Base-by-base conservation (phyloP, 2,113 vertebrate species). In the Heterocephalus glaber region DNA sequence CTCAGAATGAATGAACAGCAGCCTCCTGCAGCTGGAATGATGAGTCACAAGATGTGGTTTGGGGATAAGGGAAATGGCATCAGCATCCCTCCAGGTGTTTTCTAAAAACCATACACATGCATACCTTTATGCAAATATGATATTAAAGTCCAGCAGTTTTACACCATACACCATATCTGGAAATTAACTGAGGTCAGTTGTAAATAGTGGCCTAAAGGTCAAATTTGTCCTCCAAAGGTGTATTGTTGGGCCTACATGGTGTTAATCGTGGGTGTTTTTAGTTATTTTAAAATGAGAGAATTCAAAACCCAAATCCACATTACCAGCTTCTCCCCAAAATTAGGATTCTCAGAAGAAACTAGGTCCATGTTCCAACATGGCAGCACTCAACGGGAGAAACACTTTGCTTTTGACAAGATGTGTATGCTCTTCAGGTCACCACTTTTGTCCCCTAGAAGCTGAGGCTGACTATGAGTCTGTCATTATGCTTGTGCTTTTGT, bases 31-130 rank as follows among this genome's bases (percentile, higher is more conserved):
- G 12, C 20, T 61, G 10, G 4, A 38, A 49, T 41, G 38, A 79
- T 76, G 44, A 81, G 66, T 84, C 38, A 84, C 68, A 7, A 11
- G n/a, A n/a, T 52, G 61, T 0, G 1, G 49, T 86, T 26, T 68
- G 16, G 63, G 38, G 63, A 19, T 24, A 24, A 4, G 33, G 26
- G 35, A 81, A 66, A 61, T 47, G 17, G 10, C 58, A 49, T 52
- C 72, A 49, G 41, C 49, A 49, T 79, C 61, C 47, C 61, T 92
- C 89, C 81, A 81, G 77, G 35, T 93, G 60, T 92, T 88, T 76
- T 56, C 86, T 95, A 52, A 76, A 91, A 87, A 60, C 58, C 63
- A 87, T 77, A 87, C n/a, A 56, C n/a, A 56, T 16, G 66, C 22
- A 22, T 3, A 63, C 4, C 10, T 26, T 63, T 81, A 54, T 94